Conservation (phyloP, 2,888 invertebrate species). For the Malthinus seriepunctatus region DNA sequence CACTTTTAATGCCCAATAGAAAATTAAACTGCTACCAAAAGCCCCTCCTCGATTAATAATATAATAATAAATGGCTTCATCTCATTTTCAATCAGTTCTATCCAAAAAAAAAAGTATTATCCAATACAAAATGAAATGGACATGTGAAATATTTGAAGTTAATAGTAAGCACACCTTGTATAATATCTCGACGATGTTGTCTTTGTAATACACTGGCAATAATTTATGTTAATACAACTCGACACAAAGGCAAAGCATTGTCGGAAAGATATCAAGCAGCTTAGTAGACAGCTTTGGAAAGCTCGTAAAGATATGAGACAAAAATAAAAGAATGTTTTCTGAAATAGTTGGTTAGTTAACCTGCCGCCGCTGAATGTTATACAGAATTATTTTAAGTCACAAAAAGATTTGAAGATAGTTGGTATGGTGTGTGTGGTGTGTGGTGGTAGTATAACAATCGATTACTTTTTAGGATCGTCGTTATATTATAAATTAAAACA, state of each 20-base stretch:
- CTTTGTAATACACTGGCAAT: conserved; percentile 30
- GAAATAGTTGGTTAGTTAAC: conserved; percentile 30
- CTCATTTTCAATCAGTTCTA: conserved; percentile 14
- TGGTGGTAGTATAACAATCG: conserved; percentile 17
- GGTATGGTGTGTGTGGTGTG: conserved; percentile 21
- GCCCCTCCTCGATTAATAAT: too few relatives aligned
- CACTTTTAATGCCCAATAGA: too few relatives aligned
- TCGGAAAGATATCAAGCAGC: conserved; percentile 29
- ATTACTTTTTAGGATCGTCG: not conserved
- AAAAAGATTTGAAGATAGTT: conserved; percentile 15
- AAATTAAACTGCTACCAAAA: too few relatives aligned
- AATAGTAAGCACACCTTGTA: conserved; percentile 29
- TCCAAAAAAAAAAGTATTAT: conserved; percentile 5
- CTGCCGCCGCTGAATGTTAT: conserved; percentile 27
- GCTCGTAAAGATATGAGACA: conserved; percentile 30
- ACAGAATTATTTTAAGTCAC: conserved; percentile 25
- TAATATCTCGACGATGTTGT: conserved; percentile 29
- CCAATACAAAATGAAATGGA: conserved; percentile 21
- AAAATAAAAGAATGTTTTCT: conserved; percentile 27
- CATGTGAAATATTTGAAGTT: conserved; percentile 29
- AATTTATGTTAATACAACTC: conserved; percentile 31
- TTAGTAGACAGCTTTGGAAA: conserved; percentile 30
- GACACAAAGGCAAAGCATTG: conserved; percentile 29
- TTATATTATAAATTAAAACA: conserved; percentile 24
- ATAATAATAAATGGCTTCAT: conserved; percentile 25